Conservation (phyloP, 35 echinoderm and acorn worm genomes). For the Chiridota heheva region DNA sequence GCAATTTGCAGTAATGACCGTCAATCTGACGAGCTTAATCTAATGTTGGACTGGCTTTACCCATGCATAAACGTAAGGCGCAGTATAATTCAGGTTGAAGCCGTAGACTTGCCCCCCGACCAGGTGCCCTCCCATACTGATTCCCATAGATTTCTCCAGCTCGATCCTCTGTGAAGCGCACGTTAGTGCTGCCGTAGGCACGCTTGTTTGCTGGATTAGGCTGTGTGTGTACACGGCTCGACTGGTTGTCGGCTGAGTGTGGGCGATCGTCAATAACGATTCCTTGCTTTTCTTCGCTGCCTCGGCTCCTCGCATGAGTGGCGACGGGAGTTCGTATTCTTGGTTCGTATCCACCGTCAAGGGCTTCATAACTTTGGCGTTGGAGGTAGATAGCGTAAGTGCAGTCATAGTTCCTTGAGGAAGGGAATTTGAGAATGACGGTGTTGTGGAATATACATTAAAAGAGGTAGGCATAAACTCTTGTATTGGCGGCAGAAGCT, state of each 20-base stretch:
- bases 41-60: constrained; percentile 41
- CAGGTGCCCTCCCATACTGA: constrained; percentile 5
- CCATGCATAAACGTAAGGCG: constrained; percentile 52
- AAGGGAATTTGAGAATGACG: constrained; percentile 33
- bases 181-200: constrained; percentile 25
- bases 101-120: constrained; percentile 41
- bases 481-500: constrained; percentile 43
- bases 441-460: constrained; percentile 1
- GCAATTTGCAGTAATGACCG: no score
- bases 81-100: constrained; percentile 36
- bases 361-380: constrained; percentile 22
- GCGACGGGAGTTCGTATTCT: constrained; percentile 38
- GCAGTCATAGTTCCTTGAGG: constrained; percentile 43
- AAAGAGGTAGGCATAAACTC: constrained; percentile 43
- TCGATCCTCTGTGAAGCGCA: constrained; percentile 36
- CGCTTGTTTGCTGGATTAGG: not conserved
- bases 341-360: constrained; percentile 41
- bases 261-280: constrained; percentile 37
- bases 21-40: no score
- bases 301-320: constrained; percentile 39
- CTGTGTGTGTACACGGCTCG: constrained; percentile 42
- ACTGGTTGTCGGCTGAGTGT: constrained; percentile 42
- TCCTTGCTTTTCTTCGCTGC: constrained; percentile 52
- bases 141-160: constrained; percentile 48
- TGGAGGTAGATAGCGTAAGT: constrained; percentile 16